Percentiles rank a stretch among this genome's conserved stretches.
Conservation (phyloP, 2,888 invertebrate genomes). For the Drosophila neonasuta region DNA sequence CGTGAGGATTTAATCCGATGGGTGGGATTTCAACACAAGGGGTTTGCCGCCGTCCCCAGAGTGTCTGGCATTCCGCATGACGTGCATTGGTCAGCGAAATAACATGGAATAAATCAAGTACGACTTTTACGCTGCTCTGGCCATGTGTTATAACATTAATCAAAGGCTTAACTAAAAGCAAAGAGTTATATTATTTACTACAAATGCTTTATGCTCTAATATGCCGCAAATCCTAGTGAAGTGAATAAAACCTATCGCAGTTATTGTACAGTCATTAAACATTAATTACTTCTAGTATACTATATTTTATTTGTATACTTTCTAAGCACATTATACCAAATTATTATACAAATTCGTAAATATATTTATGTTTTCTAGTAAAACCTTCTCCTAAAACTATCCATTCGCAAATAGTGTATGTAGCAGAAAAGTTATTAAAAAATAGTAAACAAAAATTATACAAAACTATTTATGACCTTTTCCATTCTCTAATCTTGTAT, state of each 20-base stretch:
- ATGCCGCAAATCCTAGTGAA: background rate
- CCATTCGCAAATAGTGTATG: too few relatives aligned
- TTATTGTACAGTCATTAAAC: too few relatives aligned
- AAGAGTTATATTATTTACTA: constrained; percentile 6
- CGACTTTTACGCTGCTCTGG: constrained; percentile 2
- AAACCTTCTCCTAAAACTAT: too few relatives aligned
- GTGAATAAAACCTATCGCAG: background rate
- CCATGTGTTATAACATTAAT: constrained; percentile 6
- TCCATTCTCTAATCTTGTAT: too few relatives aligned
- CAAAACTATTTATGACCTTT: too few relatives aligned
- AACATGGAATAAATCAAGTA: constrained; percentile 8
- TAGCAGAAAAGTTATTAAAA: too few relatives aligned
- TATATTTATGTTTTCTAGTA: too few relatives aligned
- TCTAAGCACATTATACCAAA: too few relatives aligned
- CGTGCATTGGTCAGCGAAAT: constrained; percentile 42
- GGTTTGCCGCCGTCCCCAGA: constrained; percentile 22
- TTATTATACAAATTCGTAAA: too few relatives aligned
- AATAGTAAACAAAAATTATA: too few relatives aligned
- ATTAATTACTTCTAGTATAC: too few relatives aligned
- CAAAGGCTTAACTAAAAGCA: constrained; percentile 11
- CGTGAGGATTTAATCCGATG: constrained; percentile 28
- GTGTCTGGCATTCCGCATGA: constrained; percentile 35
- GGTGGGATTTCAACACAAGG: constrained; percentile 32
- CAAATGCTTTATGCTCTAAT: background rate
- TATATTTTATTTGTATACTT: too few relatives aligned